phyloP scores from a whole-genome alignment of 1,140 invertebrate genomes.

The Heliconius congener region DNA sequence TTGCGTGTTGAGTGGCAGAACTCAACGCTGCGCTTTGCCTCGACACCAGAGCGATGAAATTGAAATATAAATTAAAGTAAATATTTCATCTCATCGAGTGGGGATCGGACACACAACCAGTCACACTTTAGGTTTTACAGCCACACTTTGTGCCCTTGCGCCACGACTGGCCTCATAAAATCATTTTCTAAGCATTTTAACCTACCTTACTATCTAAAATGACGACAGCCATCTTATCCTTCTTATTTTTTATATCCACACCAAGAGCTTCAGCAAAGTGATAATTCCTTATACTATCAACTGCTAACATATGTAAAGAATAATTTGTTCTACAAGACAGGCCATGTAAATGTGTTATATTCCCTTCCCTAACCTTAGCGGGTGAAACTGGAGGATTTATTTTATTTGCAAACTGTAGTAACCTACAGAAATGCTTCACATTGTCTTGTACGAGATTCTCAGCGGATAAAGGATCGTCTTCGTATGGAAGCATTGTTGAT shows the following conservation, averaged over 20 bases:
- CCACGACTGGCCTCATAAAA: background rate
- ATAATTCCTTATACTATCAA: constrained; percentile 86
- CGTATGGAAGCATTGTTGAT: constrained; percentile 75
- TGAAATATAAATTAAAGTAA: too few species aligned
- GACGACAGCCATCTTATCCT: constrained; percentile 86
- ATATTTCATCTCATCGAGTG: too few species aligned
- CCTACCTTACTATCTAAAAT: constrained; percentile 88
- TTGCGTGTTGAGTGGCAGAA: too few species aligned
- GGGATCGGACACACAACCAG: too few species aligned
- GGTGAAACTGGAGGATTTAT: constrained; percentile 59
- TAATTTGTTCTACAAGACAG: constrained; percentile 81
- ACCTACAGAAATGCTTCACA: constrained; percentile 72
- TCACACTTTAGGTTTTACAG: too few species aligned
- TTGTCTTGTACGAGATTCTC: constrained; percentile 74
- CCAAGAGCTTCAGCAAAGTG: constrained; percentile 89
- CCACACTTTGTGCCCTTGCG: too few species aligned
- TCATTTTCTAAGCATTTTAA: background rate
- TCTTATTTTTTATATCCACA: constrained; percentile 83
- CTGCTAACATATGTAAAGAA: constrained; percentile 85
- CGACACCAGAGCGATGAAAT: too few species aligned
- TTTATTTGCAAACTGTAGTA: constrained; percentile 70
- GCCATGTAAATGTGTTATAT: constrained; percentile 57
- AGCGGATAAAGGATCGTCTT: constrained; percentile 82
- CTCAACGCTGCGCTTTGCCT: too few species aligned
- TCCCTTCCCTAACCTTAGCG: constrained; percentile 39